Evolutionary conservation across 2,113 vertebrate species (phyloP), one percentile per base, ranked within the genome.

Genomic region (Thermophis baileyi): DNA sequence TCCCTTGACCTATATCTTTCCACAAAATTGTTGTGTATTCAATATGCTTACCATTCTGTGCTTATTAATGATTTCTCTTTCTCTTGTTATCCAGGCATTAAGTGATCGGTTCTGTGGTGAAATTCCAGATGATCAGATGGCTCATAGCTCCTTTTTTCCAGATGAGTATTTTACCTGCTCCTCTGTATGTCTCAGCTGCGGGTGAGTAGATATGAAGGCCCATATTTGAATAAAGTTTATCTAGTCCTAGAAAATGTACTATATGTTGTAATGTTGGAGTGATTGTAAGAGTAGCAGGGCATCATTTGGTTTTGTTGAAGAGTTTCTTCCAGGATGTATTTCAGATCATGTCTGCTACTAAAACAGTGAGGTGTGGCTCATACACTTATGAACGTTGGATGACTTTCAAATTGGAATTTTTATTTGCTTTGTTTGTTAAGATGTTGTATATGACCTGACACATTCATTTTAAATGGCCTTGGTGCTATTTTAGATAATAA

Each of bases 91-190:
- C 40, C 96, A 99, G 99, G 99, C 99, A 35, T 93, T 99, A 95
- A 99, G 99, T 30, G 99, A 99, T 93, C 98, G 99, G 88, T 99
- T 99, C 97, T 99, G 98, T 81, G 99, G 99, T 40, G 99, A 99
- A 89, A 99, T 99, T 92, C 98, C 98, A 0, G 99, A 99, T 95
- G 99, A 99, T 92, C 98, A 99, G 94, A 98, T 99, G 98, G 97
- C 98, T 25, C 98, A 98, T 95, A 99, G 98, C 97, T 99, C 98
- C 50, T 99, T 99, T 95, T 99, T 99, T 94, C 99, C 99, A 53
- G 99, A 99, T 91, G 99, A 99, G 93, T 99, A 99, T 97, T 99
- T 99, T 93, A 99, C 99, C 91, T 99, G 99, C 96, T 99, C 99
- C 86, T 98, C 98, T 93, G 95, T 99, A 95, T 99, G 99, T 94